Evolutionary conservation across 1,140 invertebrate genomes (phyloP), one percentile per base, ranked within the genome.

Genomic region (Physella acuta): DNA sequence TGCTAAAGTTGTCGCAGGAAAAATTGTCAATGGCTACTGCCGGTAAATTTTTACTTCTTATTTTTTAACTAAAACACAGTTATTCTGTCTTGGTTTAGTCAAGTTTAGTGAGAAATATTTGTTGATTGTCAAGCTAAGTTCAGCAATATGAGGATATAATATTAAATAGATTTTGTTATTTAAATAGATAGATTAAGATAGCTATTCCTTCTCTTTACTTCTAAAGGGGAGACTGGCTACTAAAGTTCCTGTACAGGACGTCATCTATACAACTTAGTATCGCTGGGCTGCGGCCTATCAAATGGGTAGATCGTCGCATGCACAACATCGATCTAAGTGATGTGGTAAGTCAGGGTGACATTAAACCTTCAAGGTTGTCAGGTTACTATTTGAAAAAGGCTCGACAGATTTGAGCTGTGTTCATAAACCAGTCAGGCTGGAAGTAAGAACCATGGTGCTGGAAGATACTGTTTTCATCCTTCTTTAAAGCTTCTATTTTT

Each of bases 11-110:
- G 89, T 91, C 0, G 87, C 88, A 56, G 90, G 90, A 11, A 88
- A 86, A 74, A 87, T 91, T 72, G 85, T 90, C 52, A 91, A 91
- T 83, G 90, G 89, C 44, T 91, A 90, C 81, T 90, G 87, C 81
- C 87, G 86, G 88, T 89, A 71, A 34, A 65, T 56, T n/a, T n/a
- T n/a, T n/a, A n/a, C n/a, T n/a, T n/a, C n/a, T n/a, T n/a, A n/a
- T n/a, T n/a, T n/a, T n/a, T n/a, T n/a, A n/a, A n/a, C n/a, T n/a
- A n/a, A n/a, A n/a, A n/a, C n/a, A n/a, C n/a, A n/a, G n/a, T n/a
- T n/a, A n/a, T n/a, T n/a, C n/a, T n/a, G n/a, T n/a, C n/a, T n/a
- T n/a, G n/a, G n/a, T n/a, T n/a, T n/a, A n/a, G n/a, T n/a, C n/a
- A n/a, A n/a, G n/a, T n/a, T n/a, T n/a, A n/a, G n/a, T n/a, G n/a